phyloP scores from a whole-genome alignment of 2,888 invertebrate genomes.

The Sesamia inferens region DNA sequence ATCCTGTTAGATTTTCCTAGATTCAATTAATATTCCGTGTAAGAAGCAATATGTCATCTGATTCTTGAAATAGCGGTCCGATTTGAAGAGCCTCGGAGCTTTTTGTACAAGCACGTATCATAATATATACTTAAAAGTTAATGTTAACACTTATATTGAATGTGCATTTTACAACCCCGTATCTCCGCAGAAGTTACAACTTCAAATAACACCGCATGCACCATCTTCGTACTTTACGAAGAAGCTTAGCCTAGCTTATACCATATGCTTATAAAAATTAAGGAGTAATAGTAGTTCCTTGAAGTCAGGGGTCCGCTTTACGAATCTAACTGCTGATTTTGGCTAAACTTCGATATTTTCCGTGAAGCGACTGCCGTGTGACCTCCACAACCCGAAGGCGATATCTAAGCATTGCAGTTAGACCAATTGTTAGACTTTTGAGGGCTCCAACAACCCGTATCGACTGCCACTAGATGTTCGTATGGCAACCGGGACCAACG shows the following conservation, averaged over 20 bases:
- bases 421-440: no score
- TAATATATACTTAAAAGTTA: slow-evolving; percentile 26
- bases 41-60: slow-evolving; percentile 20
- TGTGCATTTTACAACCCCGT: slow-evolving; percentile 11
- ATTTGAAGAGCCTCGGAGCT: background rate
- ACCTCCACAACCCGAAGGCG: no score
- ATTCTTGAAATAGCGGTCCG: background rate
- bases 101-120: slow-evolving; percentile 26
- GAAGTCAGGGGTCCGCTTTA: no score
- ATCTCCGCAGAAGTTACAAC: background rate
- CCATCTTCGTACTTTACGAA: background rate
- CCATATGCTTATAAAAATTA: background rate
- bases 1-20: slow-evolving; percentile 4
- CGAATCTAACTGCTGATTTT: no score
- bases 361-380: no score
- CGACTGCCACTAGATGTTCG: no score
- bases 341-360: no score
- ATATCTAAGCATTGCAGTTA: no score
- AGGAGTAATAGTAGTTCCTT: background rate
- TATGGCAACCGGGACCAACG: no score
- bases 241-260: background rate
- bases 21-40: slow-evolving; percentile 34
- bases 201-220: no score
- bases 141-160: slow-evolving; percentile 1
- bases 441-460: no score